Percentiles rank a stretch among this genome's conserved stretches.
These are phyloP conservation scores for Echinops telfairi DNA, from an alignment of 2,113 vertebrate genomes.

Conservation along the genomic window DNA sequence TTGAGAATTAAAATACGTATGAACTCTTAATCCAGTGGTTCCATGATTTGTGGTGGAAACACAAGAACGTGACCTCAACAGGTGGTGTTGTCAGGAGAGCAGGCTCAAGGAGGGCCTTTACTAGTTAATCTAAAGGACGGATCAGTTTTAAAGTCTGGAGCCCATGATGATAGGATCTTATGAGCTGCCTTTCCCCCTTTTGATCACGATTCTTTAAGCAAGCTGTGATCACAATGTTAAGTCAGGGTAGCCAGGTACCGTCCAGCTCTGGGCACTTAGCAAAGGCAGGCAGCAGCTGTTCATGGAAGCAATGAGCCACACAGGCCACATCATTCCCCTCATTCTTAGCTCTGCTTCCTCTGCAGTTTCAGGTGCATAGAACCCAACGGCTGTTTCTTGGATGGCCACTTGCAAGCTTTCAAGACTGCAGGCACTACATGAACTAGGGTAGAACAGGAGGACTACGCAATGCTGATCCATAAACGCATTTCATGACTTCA, in stretches of 20 bases:
- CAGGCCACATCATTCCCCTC: background rate
- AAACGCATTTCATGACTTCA: too few species aligned
- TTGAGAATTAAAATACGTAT: constrained; percentile 34
- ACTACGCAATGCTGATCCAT: background rate
- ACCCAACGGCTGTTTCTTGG: background rate
- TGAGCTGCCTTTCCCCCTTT: background rate
- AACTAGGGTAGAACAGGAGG: too few species aligned
- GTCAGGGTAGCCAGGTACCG: background rate
- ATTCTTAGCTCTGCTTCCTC: background rate
- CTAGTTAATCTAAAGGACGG: background rate
- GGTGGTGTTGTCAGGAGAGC: too few species aligned
- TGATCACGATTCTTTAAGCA: background rate
- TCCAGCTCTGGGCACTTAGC: too few species aligned
- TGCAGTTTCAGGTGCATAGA: background rate
- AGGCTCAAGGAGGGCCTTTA: background rate
- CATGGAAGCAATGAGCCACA: background rate
- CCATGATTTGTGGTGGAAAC: constrained; percentile 30
- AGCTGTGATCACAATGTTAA: background rate
- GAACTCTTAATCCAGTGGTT: constrained; percentile 58
- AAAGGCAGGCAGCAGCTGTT: background rate
- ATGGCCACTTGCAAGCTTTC: background rate
- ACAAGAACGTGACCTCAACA: too few species aligned
- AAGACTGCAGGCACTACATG: background rate
- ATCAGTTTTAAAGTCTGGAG: background rate
- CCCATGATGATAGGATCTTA: background rate